Evolutionary conservation across 2,888 invertebrate species (phyloP).

Genomic region (Xestobium rufovillosum): DNA sequence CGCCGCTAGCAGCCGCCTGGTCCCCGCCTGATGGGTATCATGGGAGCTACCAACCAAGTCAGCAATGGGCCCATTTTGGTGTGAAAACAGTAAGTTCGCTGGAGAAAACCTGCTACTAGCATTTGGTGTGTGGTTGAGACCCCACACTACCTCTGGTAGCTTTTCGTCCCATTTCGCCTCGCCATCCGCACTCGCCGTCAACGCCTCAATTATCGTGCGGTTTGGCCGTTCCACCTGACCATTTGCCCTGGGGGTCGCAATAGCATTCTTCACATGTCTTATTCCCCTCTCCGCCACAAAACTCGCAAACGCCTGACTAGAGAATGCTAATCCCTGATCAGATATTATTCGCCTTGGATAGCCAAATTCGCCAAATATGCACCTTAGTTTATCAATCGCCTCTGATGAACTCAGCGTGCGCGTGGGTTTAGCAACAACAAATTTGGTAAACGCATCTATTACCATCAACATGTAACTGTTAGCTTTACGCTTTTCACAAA

Average conservation of each 20-base stretch:
- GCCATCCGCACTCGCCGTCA: conserved; percentile 23
- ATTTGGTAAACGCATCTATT: conserved; percentile 22
- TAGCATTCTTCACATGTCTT: conserved; percentile 21
- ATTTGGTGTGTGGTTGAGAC: conserved; percentile 27
- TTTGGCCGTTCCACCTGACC: conserved; percentile 29
- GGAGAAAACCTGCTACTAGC: conserved; percentile 26
- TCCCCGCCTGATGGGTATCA: background rate
- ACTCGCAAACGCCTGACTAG: conserved; percentile 16
- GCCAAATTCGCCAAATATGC: conserved; percentile 9
- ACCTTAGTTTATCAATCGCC: conserved; percentile 3
- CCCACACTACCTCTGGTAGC: conserved; percentile 28
- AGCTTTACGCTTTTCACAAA: conserved; percentile 17
- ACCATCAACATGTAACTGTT: conserved; percentile 22
- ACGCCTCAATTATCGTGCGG: conserved; percentile 27
- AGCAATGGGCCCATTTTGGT: conserved; percentile 15
- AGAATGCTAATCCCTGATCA: conserved; percentile 22
- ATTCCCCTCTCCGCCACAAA: conserved; percentile 17
- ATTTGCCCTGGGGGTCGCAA: too few relatives aligned
- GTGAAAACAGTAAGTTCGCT: conserved; percentile 26
- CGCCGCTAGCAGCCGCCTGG: background rate
- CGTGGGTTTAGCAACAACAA: conserved; percentile 13
- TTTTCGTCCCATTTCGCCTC: conserved; percentile 29
- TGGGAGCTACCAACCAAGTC: conserved; percentile 15
- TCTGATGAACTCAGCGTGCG: conserved; percentile 6
- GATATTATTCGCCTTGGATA: conserved; percentile 22